Percentiles rank a stretch among this genome's conserved stretches.
Conservation (phyloP, 1,140 invertebrate species). For the Leptestheria dahalacensis region DNA sequence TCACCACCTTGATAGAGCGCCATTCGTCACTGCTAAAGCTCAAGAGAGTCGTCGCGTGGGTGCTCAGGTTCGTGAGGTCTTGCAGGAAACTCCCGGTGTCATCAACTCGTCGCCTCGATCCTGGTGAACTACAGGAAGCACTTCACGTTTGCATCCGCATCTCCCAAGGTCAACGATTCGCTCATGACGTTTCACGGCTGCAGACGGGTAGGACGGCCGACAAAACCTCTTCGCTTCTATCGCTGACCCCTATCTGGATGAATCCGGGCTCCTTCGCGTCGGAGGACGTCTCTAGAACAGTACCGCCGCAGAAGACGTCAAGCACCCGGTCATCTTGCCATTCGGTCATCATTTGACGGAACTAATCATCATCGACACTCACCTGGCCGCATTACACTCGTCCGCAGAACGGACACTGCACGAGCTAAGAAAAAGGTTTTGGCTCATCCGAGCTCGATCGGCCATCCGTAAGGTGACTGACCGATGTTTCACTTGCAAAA, state of each 20-base stretch:
- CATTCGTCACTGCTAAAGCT: no score
- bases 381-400: not conserved
- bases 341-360: not conserved
- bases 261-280: not conserved
- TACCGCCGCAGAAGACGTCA: not conserved
- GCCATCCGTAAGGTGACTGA: not conserved
- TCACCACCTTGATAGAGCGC: no score
- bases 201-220: no score
- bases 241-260: not conserved
- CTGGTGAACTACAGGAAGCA: no score
- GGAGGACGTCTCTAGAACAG: not conserved
- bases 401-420: not conserved
- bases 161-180: no score
- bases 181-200: no score
- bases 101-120: no score
- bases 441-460: not conserved
- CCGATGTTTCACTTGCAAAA: slow-evolving; percentile 6
- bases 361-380: not conserved
- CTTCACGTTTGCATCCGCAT: no score
- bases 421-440: not conserved
- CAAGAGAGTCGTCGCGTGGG: not conserved
- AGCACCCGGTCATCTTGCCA: slow-evolving; percentile 7
- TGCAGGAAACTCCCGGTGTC: not conserved
- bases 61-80: slow-evolving; percentile 1
- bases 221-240: not conserved